Conservation (phyloP, 2,888 invertebrate species). For the Mythimna vitellina region DNA sequence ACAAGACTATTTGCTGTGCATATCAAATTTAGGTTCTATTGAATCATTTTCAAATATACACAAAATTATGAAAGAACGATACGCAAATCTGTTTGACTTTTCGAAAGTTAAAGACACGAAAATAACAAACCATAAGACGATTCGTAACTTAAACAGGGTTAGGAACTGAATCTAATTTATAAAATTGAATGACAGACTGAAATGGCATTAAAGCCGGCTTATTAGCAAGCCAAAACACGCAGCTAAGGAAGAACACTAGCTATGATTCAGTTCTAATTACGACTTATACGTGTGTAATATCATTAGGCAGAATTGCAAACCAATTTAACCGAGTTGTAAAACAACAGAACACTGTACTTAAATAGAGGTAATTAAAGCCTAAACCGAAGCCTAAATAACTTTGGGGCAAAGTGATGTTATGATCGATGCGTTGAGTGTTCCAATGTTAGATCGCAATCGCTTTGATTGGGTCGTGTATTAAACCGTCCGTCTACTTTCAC, state of each 20-base stretch:
- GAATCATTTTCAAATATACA: neutral
- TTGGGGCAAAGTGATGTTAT: slow-evolving; percentile 43
- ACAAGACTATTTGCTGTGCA: too few species aligned
- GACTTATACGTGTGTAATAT: slow-evolving; percentile 18
- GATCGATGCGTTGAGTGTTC: slow-evolving; percentile 54
- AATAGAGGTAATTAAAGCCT: slow-evolving; percentile 32
- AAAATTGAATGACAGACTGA: slow-evolving; percentile 18
- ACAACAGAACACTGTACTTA: slow-evolving; percentile 22
- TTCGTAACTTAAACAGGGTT: neutral
- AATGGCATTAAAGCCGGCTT: slow-evolving; percentile 1
- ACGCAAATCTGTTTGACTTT: neutral
- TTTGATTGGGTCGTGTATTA: slow-evolving; percentile 55
- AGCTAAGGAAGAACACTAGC: slow-evolving; percentile 7
- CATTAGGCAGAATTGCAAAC: neutral
- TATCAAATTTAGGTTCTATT: neutral
- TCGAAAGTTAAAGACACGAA: neutral
- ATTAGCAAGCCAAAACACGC: slow-evolving; percentile 5
- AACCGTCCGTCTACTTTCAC: slow-evolving; percentile 60
- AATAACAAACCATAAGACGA: neutral
- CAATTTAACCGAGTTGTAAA: slow-evolving; percentile 6
- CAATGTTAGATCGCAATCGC: slow-evolving; percentile 56
- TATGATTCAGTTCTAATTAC: slow-evolving; percentile 35
- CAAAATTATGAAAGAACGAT: neutral
- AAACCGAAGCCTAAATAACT: slow-evolving; percentile 49
- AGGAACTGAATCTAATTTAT: slow-evolving; percentile 30